These are phyloP conservation scores for Pogonocichla stellata DNA, from an alignment of 2,113 vertebrate species.

Conservation along the genomic window DNA sequence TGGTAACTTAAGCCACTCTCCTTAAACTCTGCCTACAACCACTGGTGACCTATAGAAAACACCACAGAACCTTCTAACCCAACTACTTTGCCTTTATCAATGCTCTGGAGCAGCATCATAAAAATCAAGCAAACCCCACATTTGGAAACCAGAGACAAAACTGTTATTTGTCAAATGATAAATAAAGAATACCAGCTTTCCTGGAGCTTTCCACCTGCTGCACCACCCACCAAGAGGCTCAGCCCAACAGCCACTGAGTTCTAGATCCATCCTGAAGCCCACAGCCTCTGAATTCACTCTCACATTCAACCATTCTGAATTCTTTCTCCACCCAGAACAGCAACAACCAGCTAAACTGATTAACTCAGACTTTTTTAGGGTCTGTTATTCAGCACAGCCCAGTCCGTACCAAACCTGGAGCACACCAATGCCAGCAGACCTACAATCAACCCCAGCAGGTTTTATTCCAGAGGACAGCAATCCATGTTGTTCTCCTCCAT, in stretches of 20 bases:
- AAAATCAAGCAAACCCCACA: background rate
- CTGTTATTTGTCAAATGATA: background rate
- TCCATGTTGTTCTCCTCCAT: background rate
- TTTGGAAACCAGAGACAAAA: background rate
- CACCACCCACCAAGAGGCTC: fast-evolving
- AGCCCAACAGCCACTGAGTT: background rate
- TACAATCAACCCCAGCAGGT: background rate
- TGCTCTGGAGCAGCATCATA: background rate
- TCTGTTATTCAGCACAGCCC: background rate
- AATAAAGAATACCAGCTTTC: background rate
- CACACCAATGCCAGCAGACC: background rate
- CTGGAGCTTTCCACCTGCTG: background rate
- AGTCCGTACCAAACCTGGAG: background rate
- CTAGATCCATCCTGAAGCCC: background rate
- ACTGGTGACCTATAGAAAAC: background rate
- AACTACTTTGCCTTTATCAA: background rate
- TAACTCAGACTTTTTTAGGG: background rate
- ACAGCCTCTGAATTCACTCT: background rate
- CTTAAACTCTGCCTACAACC: background rate
- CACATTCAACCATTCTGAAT: background rate
- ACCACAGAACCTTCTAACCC: background rate
- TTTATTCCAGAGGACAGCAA: conserved; percentile 34
- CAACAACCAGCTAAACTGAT: background rate
- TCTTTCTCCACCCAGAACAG: background rate
- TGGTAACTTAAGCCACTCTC: background rate